Evolutionary conservation across 2,797 vertebrate species (phyloP).

Genomic region (Onychomys leucogaster): DNA sequence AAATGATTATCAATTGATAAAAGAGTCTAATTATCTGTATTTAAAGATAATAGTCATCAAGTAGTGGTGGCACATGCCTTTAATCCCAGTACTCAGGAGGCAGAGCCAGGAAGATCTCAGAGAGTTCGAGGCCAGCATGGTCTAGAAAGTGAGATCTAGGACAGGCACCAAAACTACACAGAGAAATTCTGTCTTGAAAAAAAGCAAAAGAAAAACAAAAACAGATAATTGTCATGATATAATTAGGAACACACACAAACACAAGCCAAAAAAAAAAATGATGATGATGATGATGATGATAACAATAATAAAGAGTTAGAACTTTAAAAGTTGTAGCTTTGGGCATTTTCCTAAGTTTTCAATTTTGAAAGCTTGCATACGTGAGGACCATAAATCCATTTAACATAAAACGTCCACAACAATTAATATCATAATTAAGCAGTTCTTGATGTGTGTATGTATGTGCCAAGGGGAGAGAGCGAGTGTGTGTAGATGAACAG

Average conservation of each 20-base stretch:
- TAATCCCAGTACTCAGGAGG: no score
- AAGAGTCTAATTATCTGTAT: background rate
- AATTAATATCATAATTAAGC: background rate
- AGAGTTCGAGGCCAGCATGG: no score
- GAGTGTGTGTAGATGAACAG: no score
- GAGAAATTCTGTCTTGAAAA: no score
- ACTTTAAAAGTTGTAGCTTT: background rate
- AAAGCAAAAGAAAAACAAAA: no score
- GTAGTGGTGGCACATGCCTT: no score
- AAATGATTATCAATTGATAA: background rate
- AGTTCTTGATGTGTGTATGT: background rate
- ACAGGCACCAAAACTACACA: no score
- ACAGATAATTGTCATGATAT: background rate
- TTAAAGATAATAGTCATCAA: background rate
- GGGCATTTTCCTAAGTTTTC: background rate
- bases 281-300: no score
- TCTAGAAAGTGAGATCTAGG: no score
- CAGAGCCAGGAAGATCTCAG: no score
- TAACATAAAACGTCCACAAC: background rate
- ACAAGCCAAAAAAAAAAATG: background rate
- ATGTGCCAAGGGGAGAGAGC: background rate
- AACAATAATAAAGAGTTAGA: background rate
- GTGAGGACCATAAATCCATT: background rate
- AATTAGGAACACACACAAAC: background rate
- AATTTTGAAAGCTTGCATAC: background rate